These are phyloP conservation scores for Bovichtus diacanthus DNA, from an alignment of 2,797 vertebrate genomes.

Conservation along the genomic window DNA sequence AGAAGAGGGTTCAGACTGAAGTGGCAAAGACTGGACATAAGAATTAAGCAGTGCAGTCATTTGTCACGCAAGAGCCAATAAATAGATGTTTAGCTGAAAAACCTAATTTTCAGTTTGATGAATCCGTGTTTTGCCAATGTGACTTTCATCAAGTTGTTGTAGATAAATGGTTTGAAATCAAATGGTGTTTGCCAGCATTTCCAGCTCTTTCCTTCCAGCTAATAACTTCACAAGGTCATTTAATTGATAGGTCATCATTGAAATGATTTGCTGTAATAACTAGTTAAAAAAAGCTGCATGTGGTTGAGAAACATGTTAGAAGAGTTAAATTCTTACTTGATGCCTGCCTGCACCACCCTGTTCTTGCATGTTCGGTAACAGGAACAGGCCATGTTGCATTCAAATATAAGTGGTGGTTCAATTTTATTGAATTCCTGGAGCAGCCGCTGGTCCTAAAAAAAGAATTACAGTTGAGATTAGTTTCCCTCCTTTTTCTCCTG, in stretches of 20 bases:
- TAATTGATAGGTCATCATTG: not conserved
- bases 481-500: not conserved
- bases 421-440: constrained; percentile 97
- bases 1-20: not conserved
- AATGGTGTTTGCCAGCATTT: too few relatives aligned
- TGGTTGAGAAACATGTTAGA: not conserved
- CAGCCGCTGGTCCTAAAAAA: constrained; percentile 89
- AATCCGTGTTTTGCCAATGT: too few relatives aligned
- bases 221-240: not conserved
- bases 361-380: constrained; percentile 94
- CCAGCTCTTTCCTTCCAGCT: not conserved
- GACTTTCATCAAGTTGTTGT: too few relatives aligned
- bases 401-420: constrained; percentile 94
- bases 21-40: too few relatives aligned
- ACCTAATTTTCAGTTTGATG: too few relatives aligned
- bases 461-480: not conserved
- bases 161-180: too few relatives aligned
- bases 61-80: too few relatives aligned
- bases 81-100: too few relatives aligned
- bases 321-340: constrained; percentile 85
- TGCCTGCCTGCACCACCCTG: constrained; percentile 93
- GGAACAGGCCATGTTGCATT: constrained; percentile 94
- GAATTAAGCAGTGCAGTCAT: too few relatives aligned
- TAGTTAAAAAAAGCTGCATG: not conserved
- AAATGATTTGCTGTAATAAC: not conserved